A percentile compares a stretch with the other conserved stretches of the same genome.
Evolutionary conservation across 2,113 vertebrate species (phyloP).

Genomic region (Nipponia nippon): DNA sequence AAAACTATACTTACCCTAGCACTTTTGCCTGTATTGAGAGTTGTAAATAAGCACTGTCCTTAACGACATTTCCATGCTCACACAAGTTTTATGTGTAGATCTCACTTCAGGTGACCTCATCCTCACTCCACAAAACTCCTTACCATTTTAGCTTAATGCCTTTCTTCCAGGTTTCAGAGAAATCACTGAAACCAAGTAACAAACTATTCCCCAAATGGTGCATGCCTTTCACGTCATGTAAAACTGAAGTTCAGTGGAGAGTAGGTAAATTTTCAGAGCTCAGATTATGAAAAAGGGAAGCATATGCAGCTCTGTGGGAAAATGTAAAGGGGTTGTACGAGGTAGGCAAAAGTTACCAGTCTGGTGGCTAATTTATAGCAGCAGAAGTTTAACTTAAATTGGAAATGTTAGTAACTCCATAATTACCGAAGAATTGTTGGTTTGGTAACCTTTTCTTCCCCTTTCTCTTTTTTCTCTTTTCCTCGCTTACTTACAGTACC

Average conservation of each 20-base stretch:
- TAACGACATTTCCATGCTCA: not conserved
- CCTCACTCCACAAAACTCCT: not conserved
- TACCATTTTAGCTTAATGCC: not conserved
- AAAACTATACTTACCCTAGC: not conserved
- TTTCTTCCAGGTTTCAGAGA: not conserved
- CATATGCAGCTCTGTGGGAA: not conserved
- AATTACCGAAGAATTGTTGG: not conserved
- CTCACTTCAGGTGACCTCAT: not conserved
- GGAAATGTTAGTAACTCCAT: not conserved
- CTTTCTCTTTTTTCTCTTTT: not conserved
- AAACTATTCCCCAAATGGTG: not conserved
- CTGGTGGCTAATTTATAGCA: not conserved
- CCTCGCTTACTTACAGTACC: not conserved
- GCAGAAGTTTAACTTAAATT: not conserved
- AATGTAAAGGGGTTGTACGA: not conserved
- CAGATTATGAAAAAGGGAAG: not conserved
- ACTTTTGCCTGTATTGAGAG: not conserved
- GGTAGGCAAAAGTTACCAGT: not conserved
- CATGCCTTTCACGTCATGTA: not conserved
- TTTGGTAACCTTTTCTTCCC: not conserved
- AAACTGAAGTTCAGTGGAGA: not conserved
- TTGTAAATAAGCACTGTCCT: conserved; percentile 1
- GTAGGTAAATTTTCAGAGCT: not conserved
- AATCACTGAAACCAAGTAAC: not conserved
- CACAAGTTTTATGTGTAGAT: not conserved